Evolutionary conservation across 1,140 invertebrate species (phyloP).

Genomic region (Sipha flava): DNA sequence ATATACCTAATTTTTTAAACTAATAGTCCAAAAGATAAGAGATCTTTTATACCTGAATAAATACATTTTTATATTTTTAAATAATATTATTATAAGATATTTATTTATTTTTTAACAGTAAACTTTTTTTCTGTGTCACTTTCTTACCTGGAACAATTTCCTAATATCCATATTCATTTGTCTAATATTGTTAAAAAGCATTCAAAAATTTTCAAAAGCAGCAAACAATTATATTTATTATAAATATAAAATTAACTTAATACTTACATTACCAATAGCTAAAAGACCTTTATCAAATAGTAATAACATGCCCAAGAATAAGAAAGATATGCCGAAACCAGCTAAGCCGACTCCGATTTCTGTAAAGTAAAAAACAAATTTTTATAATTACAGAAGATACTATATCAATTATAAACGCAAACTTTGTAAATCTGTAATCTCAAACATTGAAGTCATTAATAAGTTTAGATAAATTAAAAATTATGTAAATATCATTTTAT

Average conservation of each 20-base stretch:
- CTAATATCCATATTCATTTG: too few species aligned
- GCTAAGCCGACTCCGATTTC: conserved; percentile 96
- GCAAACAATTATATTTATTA: background rate
- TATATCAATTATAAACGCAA: conserved; percentile 39
- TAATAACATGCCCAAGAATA: conserved; percentile 88
- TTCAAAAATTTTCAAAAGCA: too few species aligned
- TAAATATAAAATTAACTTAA: background rate
- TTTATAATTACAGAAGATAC: background rate
- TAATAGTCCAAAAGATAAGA: too few species aligned
- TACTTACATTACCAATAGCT: conserved; percentile 94
- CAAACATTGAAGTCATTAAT: conserved; percentile 51
- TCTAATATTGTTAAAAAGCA: too few species aligned
- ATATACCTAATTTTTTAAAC: too few species aligned
- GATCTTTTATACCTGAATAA: too few species aligned
- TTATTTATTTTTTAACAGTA: too few species aligned
- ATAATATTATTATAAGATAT: too few species aligned
- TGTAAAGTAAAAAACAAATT: conserved; percentile 46
- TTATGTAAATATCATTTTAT: background rate
- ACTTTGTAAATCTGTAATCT: conserved; percentile 65
- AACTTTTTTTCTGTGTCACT: too few species aligned
- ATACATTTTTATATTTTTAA: too few species aligned
- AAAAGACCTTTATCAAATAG: conserved; percentile 96
- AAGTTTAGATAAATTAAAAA: background rate
- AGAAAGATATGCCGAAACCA: conserved; percentile 90
- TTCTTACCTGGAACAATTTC: too few species aligned